A percentile compares a stretch with the other conserved stretches of the same genome.
Conservation (phyloP, 2,113 vertebrate genomes). For the Oxyruncus cristatus region DNA sequence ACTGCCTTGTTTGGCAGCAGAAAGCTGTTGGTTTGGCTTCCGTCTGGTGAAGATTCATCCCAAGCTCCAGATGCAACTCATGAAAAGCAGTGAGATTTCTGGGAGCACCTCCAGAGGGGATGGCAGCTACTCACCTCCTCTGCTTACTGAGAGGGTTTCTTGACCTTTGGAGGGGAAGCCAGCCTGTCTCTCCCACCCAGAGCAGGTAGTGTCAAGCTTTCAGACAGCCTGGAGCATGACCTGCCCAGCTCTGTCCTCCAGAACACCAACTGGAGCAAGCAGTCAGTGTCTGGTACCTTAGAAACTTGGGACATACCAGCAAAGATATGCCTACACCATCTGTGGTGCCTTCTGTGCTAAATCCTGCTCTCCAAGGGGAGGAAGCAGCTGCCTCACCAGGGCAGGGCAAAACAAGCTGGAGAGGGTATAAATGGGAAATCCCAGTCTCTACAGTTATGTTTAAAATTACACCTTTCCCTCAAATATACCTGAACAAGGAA, state of each 20-base stretch:
- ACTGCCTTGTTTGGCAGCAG: neutral
- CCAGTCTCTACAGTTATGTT: neutral
- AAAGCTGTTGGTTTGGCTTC: neutral
- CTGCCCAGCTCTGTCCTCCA: neutral
- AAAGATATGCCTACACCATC: neutral
- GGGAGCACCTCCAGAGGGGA: neutral
- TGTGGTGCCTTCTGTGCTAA: neutral
- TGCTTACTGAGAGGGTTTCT: neutral
- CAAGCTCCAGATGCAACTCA: neutral
- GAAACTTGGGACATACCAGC: fast-evolving
- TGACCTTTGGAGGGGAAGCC: neutral
- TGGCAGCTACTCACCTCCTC: neutral
- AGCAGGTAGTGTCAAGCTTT: neutral
- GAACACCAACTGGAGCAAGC: fast-evolving
- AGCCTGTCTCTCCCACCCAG: neutral
- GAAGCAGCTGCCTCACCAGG: neutral
- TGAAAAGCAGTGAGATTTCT: neutral
- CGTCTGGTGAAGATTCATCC: neutral
- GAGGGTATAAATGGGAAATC: neutral
- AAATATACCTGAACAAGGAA: neutral
- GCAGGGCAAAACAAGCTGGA: neutral
- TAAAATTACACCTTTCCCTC: neutral
- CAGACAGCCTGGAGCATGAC: neutral
- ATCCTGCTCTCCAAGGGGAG: neutral
- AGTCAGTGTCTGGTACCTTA: neutral